These are phyloP conservation scores for Ivindomyrus marchei DNA, from an alignment of 2,113 vertebrate genomes.

Conservation along the genomic window DNA sequence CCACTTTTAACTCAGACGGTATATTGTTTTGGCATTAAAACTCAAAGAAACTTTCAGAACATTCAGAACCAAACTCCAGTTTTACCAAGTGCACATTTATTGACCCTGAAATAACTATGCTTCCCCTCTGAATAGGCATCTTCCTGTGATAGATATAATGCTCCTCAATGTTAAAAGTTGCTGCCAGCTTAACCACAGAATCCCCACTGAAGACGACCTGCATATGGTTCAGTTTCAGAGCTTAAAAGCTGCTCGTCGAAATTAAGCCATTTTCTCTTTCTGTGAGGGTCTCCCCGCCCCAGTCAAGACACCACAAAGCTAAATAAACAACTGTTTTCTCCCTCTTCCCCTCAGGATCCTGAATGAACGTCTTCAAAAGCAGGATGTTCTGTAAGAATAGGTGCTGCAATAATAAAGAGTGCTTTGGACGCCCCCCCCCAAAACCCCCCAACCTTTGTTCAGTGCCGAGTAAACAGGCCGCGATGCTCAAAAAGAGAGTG, in stretches of 20 bases:
- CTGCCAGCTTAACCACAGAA: conserved; percentile 1
- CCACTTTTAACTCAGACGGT: neutral
- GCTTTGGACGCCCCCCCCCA: neutral
- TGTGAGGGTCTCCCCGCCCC: conserved; percentile 8
- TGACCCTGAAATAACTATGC: neutral
- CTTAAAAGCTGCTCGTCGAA: conserved; percentile 26
- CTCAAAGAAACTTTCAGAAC: neutral
- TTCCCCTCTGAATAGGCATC: neutral
- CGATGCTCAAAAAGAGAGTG: neutral
- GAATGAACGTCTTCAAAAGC: neutral
- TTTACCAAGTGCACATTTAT: neutral
- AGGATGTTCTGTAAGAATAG: neutral
- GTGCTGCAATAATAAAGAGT: neutral
- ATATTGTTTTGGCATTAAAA: neutral
- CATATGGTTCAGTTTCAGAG: conserved; percentile 40
- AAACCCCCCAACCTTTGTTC: neutral
- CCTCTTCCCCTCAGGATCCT: conserved; percentile 4
- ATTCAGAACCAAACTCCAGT: neutral
- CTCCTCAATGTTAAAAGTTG: neutral
- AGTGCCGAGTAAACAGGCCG: conserved; percentile 11
- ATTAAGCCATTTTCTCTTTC: conserved; percentile 25
- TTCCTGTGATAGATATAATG: neutral
- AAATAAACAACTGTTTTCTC: conserved; percentile 48
- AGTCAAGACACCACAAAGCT: conserved; percentile 43
- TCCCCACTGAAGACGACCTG: conserved; percentile 24